Conservation (phyloP, 2,113 vertebrate genomes). For the Miniopterus natalensis region DNA sequence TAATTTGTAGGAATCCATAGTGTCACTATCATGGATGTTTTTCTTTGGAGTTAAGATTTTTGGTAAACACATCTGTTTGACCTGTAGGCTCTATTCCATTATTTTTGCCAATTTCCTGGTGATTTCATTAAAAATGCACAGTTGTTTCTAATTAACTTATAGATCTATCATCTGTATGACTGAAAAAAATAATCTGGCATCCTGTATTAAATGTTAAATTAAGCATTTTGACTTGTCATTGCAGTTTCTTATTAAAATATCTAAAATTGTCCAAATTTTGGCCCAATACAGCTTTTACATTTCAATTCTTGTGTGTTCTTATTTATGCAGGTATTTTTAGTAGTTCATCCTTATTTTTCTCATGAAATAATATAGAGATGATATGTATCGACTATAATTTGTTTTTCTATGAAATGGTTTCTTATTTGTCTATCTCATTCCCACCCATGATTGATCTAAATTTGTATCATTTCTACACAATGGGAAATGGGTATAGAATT, state of each 20-base stretch:
- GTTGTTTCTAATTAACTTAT: neutral
- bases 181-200: neutral
- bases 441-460: neutral
- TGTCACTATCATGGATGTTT: neutral
- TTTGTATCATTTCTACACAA: neutral
- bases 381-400: neutral
- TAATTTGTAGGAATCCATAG: neutral
- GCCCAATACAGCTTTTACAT: neutral
- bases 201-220: conserved; percentile 26
- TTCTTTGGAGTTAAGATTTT: neutral
- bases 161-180: neutral
- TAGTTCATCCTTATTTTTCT: conserved; percentile 29
- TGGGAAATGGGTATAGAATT: neutral
- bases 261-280: conserved; percentile 20
- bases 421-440: neutral
- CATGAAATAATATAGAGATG: conserved; percentile 17
- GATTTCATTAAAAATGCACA: conserved; percentile 32
- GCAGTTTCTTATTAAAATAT: conserved; percentile 26
- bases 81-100: neutral
- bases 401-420: neutral
- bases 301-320: conserved; percentile 34
- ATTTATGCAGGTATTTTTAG: conserved; percentile 27
- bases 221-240: conserved; percentile 4
- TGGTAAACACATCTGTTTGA: conserved; percentile 18
- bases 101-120: neutral